These are phyloP conservation scores for Thermophis baileyi DNA, from an alignment of 2,113 vertebrate species.

Conservation along the genomic window DNA sequence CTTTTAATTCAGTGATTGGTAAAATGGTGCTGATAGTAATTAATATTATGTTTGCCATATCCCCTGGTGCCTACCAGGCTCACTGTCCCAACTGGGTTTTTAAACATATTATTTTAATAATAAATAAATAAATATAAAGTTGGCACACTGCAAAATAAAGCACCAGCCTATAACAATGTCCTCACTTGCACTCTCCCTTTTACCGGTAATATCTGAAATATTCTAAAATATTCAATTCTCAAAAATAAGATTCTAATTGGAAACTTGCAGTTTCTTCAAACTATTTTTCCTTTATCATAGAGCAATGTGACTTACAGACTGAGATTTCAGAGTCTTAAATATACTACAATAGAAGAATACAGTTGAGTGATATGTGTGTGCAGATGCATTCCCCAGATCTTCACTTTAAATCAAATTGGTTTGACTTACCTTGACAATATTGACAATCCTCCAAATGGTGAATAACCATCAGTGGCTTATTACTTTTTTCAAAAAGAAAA, in stretches of 20 bases:
- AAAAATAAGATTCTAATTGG: background rate
- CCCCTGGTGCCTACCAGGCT: background rate
- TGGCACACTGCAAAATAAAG: background rate
- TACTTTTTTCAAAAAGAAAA: slow-evolving; percentile 66
- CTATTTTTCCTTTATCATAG: background rate
- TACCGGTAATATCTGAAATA: background rate
- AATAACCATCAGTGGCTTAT: slow-evolving; percentile 87
- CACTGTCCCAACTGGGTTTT: background rate
- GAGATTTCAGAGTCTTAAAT: background rate
- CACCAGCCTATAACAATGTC: background rate
- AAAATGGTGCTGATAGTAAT: background rate
- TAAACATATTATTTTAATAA: background rate
- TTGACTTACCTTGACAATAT: slow-evolving; percentile 79
- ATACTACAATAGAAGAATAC: background rate
- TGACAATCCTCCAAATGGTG: slow-evolving; percentile 81
- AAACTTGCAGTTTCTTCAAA: background rate
- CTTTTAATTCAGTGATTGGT: background rate
- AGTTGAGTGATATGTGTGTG: background rate
- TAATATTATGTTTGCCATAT: background rate
- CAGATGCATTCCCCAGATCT: background rate
- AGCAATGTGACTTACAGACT: background rate
- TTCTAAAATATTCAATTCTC: background rate
- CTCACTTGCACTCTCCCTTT: background rate
- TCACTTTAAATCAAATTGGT: slow-evolving; percentile 8
- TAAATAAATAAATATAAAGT: background rate